Conservation (phyloP, 2,113 vertebrate species). For the Clarias macrocephalus region DNA sequence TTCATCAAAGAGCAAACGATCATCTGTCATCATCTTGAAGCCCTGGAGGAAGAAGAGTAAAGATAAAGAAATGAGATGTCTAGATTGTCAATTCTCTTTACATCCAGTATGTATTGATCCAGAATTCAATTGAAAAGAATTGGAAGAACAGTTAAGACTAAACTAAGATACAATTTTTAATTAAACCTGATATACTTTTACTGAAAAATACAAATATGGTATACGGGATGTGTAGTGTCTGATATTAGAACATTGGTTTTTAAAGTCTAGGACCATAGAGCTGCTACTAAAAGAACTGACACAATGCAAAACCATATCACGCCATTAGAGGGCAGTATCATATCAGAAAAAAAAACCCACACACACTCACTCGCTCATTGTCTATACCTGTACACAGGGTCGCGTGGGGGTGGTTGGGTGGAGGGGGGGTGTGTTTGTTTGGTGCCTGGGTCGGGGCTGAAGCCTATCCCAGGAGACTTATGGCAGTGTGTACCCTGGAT, state of each 20-base stretch:
- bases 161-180: neutral
- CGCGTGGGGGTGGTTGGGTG: too few species aligned
- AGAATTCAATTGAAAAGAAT: neutral
- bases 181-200: neutral
- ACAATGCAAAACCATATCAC: constrained; percentile 31
- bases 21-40: constrained; percentile 58
- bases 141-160: neutral
- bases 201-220: neutral
- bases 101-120: neutral
- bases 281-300: neutral
- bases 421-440: too few species aligned
- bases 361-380: too few species aligned
- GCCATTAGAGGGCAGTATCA: constrained; percentile 72
- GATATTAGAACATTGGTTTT: neutral
- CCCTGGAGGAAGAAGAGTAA: constrained; percentile 61
- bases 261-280: neutral
- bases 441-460: too few species aligned
- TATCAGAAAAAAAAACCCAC: constrained; percentile 33
- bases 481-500: too few species aligned
- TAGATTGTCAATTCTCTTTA: neutral
- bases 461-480: too few species aligned
- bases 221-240: neutral
- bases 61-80: constrained; percentile 25
- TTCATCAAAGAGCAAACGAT: constrained; percentile 60
- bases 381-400: too few species aligned